phyloP scores from a whole-genome alignment of 2,113 vertebrate species.

The Rhinoptilus africanus region DNA sequence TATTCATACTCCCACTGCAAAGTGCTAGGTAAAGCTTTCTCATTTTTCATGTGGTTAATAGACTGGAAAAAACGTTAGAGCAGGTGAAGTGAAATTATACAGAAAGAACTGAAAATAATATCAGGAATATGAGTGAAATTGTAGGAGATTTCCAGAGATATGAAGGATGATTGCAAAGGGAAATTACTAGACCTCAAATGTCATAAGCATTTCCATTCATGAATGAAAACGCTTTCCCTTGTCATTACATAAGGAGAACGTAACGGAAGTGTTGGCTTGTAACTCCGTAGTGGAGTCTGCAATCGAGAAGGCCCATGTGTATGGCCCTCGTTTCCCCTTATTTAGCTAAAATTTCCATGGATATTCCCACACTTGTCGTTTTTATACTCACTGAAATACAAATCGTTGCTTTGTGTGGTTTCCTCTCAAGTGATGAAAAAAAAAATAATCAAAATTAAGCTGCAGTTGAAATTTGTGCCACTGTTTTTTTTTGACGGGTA shows the following conservation, averaged over 20 bases:
- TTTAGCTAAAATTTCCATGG: background rate
- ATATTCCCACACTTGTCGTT: background rate
- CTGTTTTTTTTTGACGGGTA: background rate
- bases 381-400: background rate
- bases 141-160: background rate
- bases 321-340: background rate
- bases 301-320: rapidly evolving
- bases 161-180: background rate
- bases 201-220: background rate
- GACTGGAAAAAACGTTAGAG: background rate
- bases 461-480: background rate
- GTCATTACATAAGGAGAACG: background rate
- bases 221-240: slow-evolving; percentile 10
- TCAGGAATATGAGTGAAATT: background rate
- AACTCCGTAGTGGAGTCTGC: background rate
- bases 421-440: background rate
- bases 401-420: background rate
- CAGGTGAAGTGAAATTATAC: slow-evolving; percentile 24
- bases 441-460: background rate
- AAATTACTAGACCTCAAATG: background rate
- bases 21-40: background rate
- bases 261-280: background rate
- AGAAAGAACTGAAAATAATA: background rate
- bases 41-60: slow-evolving; percentile 21
- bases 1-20: background rate